These are phyloP conservation scores for Psylliodes chrysocephalus DNA, from an alignment of 2,888 invertebrate species.

Conservation along the genomic window DNA sequence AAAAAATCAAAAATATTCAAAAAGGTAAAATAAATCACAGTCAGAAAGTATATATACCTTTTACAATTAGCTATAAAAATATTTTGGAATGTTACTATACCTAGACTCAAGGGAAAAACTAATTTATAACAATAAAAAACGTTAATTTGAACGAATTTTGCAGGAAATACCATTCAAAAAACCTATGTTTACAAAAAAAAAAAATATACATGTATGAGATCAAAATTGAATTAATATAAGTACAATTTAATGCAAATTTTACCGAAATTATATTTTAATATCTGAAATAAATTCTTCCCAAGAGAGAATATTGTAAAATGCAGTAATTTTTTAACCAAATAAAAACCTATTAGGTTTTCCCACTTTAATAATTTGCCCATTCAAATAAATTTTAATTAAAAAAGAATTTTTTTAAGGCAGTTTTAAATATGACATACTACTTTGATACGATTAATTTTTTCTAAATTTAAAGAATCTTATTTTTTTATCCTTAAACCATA, in stretches of 20 bases:
- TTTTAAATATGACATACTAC: no score
- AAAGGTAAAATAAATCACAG: conserved; percentile 56
- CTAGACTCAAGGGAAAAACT: conserved; percentile 17
- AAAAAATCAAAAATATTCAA: conserved; percentile 37
- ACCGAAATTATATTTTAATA: neutral
- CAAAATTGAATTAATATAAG: neutral
- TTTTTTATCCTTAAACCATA: no score
- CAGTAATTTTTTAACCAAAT: neutral
- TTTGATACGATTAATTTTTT: no score
- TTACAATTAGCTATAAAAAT: conserved; percentile 48
- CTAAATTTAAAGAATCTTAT: no score
- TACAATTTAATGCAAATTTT: neutral
- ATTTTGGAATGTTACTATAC: conserved; percentile 44
- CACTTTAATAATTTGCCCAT: no score
- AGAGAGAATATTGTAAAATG: neutral
- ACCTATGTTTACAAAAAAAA: neutral
- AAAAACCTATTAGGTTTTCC: no score
- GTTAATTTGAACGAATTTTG: no score
- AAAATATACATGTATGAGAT: neutral
- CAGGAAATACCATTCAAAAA: no score
- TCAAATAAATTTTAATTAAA: no score
- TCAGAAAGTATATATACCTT: conserved; percentile 51
- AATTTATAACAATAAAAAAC: no score
- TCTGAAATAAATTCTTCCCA: no score
- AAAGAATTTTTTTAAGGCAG: no score